A percentile compares a stretch with the other conserved stretches of the same genome.
Evolutionary conservation across 2,888 invertebrate species (phyloP).

Genomic region (Nephrotoma guestfalica): DNA sequence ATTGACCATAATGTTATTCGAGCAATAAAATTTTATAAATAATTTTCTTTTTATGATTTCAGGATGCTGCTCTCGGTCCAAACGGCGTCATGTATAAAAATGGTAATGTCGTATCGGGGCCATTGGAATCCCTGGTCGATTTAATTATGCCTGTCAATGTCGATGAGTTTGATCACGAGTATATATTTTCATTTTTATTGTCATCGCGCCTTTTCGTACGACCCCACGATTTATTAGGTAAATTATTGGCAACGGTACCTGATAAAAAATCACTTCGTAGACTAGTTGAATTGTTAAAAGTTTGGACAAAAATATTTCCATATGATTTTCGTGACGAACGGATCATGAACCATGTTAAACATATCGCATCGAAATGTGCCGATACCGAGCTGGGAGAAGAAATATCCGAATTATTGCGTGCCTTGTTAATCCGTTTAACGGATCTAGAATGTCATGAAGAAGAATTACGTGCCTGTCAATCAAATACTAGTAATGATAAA

Average conservation of each 20-base stretch:
- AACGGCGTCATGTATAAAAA: slow-evolving; percentile 31
- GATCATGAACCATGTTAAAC: slow-evolving; percentile 34
- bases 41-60: slow-evolving; percentile 10
- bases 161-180: slow-evolving; percentile 26
- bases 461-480: slow-evolving; percentile 31
- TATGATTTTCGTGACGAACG: slow-evolving; percentile 34
- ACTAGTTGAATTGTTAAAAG: slow-evolving; percentile 27
- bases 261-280: slow-evolving; percentile 29
- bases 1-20: neutral
- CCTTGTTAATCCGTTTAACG: slow-evolving; percentile 35
- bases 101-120: slow-evolving; percentile 31
- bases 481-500: neutral
- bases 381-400: slow-evolving; percentile 30
- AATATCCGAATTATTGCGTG: slow-evolving; percentile 34
- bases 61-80: slow-evolving; percentile 29
- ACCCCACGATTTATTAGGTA: slow-evolving; percentile 30
- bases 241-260: slow-evolving; percentile 29
- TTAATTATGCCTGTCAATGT: slow-evolving; percentile 26
- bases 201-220: slow-evolving; percentile 32
- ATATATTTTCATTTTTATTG: slow-evolving; percentile 32
- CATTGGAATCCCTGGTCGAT: slow-evolving; percentile 28
- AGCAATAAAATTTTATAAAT: neutral
- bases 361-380: slow-evolving; percentile 34
- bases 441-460: slow-evolving; percentile 33
- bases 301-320: slow-evolving; percentile 32